Base-by-base conservation (phyloP, 2,113 vertebrate genomes). In the Ceyx cyanopectus region DNA sequence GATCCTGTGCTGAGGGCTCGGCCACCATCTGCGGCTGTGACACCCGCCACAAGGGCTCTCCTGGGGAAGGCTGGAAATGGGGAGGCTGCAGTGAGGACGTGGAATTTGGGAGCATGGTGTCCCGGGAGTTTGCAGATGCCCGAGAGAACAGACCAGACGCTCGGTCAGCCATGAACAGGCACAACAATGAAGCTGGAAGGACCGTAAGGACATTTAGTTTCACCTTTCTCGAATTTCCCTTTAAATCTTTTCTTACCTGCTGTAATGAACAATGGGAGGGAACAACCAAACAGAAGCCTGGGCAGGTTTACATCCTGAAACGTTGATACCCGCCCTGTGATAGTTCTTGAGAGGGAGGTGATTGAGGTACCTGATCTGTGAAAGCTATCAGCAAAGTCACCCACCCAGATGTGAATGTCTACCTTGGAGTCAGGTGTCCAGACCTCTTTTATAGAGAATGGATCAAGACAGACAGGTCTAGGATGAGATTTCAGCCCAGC, bases 1-100 rank as follows among this genome's bases (percentile, higher is more conserved):
- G 99, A 26, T 98, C 99, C 26, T 99, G 99, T 1, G 98, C 99
- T 0, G 99, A 99, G 72, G 99, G 99, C 79, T 98, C 99, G 0
- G 98, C 98, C 48, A 98, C 97, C 92, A 99, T 99, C 98, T 99
- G 99, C 10, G 99, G 99, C 67, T 99, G 99, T 20, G 99, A 99
- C 97, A 97, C 97, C 2, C 98, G 98, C 40, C 98, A 99, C 94
- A 99, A 99, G 93, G 99, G 98, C 27, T 98, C 98, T 4, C 99
- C 99, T 0, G 99, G 99, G 0, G 99, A 99, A 61, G 99, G 99
- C 68, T 99, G 99, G 99, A 99, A 99, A 94, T 99, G 99, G 99
- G 99, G 99, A 0, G 99, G 99, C 97, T 99, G 99, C 97, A 99
- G 99, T 0, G 99, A 99, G 93, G 99, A 99, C 15, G 98, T 99